A percentile compares a stretch with the other conserved stretches of the same genome.
phyloP scores from a whole-genome alignment of 1,140 invertebrate species.

The Eufriesea mexicana region DNA sequence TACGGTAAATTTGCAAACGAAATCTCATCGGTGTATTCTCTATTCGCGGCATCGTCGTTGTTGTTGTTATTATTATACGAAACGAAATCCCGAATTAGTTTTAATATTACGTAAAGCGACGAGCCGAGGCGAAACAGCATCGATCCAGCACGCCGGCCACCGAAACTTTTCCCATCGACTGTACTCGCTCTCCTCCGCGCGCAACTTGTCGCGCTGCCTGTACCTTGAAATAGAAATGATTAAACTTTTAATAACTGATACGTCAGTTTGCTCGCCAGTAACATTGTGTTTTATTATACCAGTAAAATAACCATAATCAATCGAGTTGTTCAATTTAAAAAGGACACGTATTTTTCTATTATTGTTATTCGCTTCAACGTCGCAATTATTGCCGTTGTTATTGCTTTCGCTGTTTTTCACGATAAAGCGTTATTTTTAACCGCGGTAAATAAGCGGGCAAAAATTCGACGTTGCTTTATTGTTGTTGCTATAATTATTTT shows the following conservation, averaged over 20 bases:
- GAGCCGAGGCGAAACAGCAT: constrained; percentile 37
- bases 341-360: neutral
- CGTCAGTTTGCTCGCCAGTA: constrained; percentile 46
- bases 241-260: constrained; percentile 74
- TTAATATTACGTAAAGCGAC: constrained; percentile 33
- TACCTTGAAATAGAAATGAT: constrained; percentile 73
- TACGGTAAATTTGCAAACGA: constrained; percentile 1
- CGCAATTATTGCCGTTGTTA: neutral
- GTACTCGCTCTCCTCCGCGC: constrained; percentile 38
- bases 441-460: neutral
- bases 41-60: neutral
- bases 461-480: neutral
- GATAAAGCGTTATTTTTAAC: neutral
- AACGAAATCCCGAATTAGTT: constrained; percentile 38
- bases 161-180: constrained; percentile 48
- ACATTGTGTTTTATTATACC: constrained; percentile 63
- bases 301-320: constrained; percentile 51
- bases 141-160: constrained; percentile 16
- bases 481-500: neutral
- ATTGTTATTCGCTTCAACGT: neutral
- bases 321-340: constrained; percentile 29
- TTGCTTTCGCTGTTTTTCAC: neutral
- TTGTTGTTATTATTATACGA: neutral
- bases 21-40: neutral
- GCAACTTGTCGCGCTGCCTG: constrained; percentile 58